A percentile compares a stretch with the other conserved stretches of the same genome.
Conservation (phyloP, 2,888 invertebrate genomes). For the Nasonia oneida region DNA sequence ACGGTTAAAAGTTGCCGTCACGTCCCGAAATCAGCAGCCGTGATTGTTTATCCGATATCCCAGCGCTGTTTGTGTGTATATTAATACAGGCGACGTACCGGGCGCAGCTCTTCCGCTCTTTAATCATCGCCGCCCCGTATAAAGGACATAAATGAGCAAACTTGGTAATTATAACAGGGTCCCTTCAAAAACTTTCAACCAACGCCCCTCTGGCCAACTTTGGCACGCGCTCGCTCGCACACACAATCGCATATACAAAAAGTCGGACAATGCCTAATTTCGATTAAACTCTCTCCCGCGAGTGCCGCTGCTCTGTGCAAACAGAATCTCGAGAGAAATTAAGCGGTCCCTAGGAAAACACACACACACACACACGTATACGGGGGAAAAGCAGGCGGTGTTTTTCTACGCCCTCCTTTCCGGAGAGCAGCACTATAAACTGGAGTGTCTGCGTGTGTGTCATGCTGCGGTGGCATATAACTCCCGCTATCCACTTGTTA, state of each 20-base stretch:
- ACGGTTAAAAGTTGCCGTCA: too few species aligned
- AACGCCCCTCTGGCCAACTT: constrained; percentile 5
- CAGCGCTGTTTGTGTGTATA: neutral
- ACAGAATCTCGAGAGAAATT: constrained; percentile 45
- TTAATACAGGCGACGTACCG: neutral
- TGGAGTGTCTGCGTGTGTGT: neutral
- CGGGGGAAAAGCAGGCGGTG: neutral
- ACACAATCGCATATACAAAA: neutral
- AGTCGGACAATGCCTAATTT: constrained; percentile 36
- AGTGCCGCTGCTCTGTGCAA: neutral
- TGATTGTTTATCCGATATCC: constrained; percentile 10
- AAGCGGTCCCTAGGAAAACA: constrained; percentile 26
- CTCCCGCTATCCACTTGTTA: constrained; percentile 28
- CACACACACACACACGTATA: neutral
- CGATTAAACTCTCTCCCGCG: constrained; percentile 33
- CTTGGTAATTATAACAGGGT: constrained; percentile 38
- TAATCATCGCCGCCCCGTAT: neutral
- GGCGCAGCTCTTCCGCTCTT: neutral
- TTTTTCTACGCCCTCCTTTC: constrained; percentile 2
- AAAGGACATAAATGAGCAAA: constrained; percentile 47
- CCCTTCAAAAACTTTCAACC: constrained; percentile 36
- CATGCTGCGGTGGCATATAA: neutral
- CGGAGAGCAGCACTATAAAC: neutral
- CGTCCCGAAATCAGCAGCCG: neutral
- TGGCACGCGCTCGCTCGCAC: neutral